A percentile compares a stretch with the other conserved stretches of the same genome.
Conservation (phyloP, 2,113 vertebrate genomes). For the cat (Felis catus) region DNA sequence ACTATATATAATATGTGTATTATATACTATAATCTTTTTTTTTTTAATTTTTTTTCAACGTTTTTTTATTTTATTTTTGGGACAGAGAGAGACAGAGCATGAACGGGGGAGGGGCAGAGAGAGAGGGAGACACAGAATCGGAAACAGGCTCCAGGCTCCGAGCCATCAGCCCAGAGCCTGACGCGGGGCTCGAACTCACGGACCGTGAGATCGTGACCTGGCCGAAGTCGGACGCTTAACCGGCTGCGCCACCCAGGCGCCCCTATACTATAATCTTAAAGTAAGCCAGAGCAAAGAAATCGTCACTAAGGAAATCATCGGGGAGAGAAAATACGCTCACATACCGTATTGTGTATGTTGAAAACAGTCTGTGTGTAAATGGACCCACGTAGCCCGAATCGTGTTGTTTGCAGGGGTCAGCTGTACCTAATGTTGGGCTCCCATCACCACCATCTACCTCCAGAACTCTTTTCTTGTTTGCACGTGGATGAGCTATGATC, state of each 20-base stretch:
- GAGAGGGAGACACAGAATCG: too few relatives aligned
- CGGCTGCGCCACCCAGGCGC: too few relatives aligned
- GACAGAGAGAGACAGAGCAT: too few relatives aligned
- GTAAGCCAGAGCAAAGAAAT: background rate
- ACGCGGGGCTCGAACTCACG: too few relatives aligned
- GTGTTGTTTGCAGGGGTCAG: background rate
- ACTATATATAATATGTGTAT: background rate
- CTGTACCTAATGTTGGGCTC: accelerated
- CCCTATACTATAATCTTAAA: background rate
- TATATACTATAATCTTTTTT: background rate
- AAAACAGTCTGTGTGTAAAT: background rate
- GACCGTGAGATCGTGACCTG: too few relatives aligned
- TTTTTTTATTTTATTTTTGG: too few relatives aligned
- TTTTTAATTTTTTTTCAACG: too few relatives aligned
- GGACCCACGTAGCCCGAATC: background rate
- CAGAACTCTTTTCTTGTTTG: background rate
- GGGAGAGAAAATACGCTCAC: background rate
- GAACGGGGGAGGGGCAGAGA: too few relatives aligned
- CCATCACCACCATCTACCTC: accelerated
- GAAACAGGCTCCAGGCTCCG: too few relatives aligned
- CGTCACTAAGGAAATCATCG: background rate
- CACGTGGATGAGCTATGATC: background rate
- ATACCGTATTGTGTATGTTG: background rate
- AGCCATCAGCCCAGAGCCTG: too few relatives aligned
- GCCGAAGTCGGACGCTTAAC: too few relatives aligned